phyloP scores from a whole-genome alignment of 1,140 invertebrate genomes.

The Drosophila sturtevanti region DNA sequence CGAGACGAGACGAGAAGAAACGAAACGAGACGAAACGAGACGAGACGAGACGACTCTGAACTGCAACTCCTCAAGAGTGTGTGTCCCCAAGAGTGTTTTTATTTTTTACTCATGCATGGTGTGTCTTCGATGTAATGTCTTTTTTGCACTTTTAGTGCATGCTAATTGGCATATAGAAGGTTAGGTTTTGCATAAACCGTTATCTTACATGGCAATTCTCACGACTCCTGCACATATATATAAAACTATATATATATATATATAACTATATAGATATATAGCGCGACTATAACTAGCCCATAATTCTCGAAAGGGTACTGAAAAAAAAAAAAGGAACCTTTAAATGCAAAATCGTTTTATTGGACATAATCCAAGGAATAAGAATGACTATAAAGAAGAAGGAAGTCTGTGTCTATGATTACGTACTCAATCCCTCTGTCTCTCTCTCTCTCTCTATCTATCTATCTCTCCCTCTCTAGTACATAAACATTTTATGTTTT shows the following conservation, averaged over 20 bases:
- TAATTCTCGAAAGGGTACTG: slow-evolving; percentile 31
- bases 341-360: slow-evolving; percentile 54
- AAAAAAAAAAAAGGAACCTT: slow-evolving; percentile 17
- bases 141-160: slow-evolving; percentile 73
- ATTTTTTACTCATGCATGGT: slow-evolving; percentile 72
- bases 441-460: no score
- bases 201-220: slow-evolving; percentile 56
- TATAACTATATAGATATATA: slow-evolving; percentile 57
- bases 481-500: slow-evolving; percentile 22
- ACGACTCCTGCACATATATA: slow-evolving; percentile 42
- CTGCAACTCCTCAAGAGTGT: slow-evolving; percentile 36
- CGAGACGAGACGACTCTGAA: no score
- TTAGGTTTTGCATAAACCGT: slow-evolving; percentile 64
- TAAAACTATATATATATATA: background rate
- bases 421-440: no score
- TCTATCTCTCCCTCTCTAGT: background rate
- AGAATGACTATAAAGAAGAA: slow-evolving; percentile 11
- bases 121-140: slow-evolving; percentile 57
- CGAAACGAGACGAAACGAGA: no score
- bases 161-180: slow-evolving; percentile 65
- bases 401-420: background rate
- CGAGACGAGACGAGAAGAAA: no score
- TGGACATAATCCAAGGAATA: slow-evolving; percentile 20
- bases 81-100: slow-evolving; percentile 25
- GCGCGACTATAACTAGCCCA: slow-evolving; percentile 63